These are phyloP conservation scores for Zoanthus solanderi DNA, from an alignment of 92 coral and sea anemone species.

Conservation along the genomic window DNA sequence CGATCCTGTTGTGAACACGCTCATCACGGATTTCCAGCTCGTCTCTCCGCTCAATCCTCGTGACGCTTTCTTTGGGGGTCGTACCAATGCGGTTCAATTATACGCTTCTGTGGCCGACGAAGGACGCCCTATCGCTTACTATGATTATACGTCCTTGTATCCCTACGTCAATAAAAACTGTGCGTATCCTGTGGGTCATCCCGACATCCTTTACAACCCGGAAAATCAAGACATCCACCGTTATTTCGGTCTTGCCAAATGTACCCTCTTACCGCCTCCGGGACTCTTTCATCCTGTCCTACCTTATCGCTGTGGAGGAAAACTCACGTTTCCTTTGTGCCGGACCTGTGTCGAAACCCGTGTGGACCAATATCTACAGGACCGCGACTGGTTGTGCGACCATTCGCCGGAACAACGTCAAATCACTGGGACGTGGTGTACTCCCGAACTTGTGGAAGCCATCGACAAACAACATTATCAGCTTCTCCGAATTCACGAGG, in stretches of 20 bases:
- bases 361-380: too few relatives aligned
- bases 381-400: too few relatives aligned
- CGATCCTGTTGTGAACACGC: not conserved
- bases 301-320: not conserved
- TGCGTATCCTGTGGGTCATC: not conserved
- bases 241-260: not conserved
- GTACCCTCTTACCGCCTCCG: not conserved
- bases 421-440: conserved; percentile 56
- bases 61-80: too few relatives aligned
- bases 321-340: not conserved
- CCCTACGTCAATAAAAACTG: not conserved
- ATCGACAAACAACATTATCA: conserved; percentile 15
- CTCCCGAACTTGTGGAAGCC: conserved; percentile 41
- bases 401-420: conserved; percentile 11
- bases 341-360: not conserved
- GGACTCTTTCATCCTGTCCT: not conserved
- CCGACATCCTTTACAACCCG: not conserved
- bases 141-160: not conserved
- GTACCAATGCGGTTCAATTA: too few relatives aligned
- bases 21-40: not conserved
- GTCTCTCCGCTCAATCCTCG: not conserved
- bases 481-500: conserved; percentile 8
- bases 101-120: not conserved
- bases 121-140: not conserved
- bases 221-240: not conserved